Evolutionary conservation across 2,113 vertebrate genomes (phyloP), one percentile per base, ranked within the genome.

Genomic region (Sarotherodon lohbergeri): DNA sequence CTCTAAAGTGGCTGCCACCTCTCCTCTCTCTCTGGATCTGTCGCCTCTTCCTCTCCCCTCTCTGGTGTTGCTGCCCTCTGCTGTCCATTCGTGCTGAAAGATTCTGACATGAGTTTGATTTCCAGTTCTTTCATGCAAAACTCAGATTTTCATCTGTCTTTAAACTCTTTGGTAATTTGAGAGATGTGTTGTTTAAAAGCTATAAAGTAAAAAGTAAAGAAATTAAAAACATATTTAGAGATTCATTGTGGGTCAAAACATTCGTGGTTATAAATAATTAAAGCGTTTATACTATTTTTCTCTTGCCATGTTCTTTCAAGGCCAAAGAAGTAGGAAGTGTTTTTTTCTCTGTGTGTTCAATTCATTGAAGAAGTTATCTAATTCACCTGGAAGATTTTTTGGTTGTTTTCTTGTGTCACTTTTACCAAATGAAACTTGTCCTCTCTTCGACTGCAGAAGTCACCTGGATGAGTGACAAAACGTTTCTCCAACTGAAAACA

Each of bases 381-480:
- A 61, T 1, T 61, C 57, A 36, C 32, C 32, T 63, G 59, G 17
- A 34, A 7, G 59, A 63, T 6, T 34, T 34, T 11, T 34, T 34
- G 59, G 9, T 63, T 34, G 9, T 34, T 63, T 63, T 63, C 29
- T 63, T 63, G 59, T 34, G 16, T 6, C 59, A 0, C 59, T 63
- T 63, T 34, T 63, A 43, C 12, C 41, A 43, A 43, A 43, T 43
- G 10, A 43, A 43, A 43, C 41, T 13, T 43, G 1, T 63, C 59
- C 9, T 63, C 59, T 1, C 16, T 63, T 34, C 0, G 0, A 63
- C 3, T 34, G 29, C 29, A 63, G 29, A 34, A 63, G 59, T 63
- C 16, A 34, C 29, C 6, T 12, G 52, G 10, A 22, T 34, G 59
- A 63, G 9, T 11, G 59, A 63, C 9, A 34, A 19, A 34, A 34